Evolutionary conservation across 2,888 invertebrate genomes (phyloP).

Genomic region (Rhimphoctona megacephalus): DNA sequence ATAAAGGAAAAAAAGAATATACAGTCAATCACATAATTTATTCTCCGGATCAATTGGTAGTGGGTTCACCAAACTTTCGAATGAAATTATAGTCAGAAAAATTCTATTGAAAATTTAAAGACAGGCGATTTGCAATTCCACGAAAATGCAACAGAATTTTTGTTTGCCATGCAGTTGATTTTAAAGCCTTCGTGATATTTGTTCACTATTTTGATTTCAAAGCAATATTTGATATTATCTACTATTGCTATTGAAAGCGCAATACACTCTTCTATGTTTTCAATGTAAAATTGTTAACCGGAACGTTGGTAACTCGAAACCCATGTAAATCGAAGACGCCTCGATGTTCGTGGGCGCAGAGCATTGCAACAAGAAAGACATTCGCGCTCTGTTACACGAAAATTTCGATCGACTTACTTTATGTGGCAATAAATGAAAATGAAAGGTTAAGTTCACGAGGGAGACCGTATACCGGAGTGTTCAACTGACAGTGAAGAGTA

Average conservation of each 20-base stretch:
- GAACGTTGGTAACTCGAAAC: slow-evolving; percentile 12
- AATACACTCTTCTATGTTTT: background rate
- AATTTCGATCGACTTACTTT: slow-evolving; percentile 47
- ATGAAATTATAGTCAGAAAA: background rate
- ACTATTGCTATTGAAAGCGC: background rate
- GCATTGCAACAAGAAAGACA: background rate
- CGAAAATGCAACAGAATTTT: background rate
- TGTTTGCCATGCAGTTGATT: background rate
- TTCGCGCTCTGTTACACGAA: slow-evolving; percentile 21
- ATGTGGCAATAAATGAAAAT: slow-evolving; percentile 43
- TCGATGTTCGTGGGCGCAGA: slow-evolving; percentile 23
- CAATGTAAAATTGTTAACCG: background rate
- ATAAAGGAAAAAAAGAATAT: background rate
- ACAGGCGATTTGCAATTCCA: background rate
- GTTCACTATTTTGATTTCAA: background rate
- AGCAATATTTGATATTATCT: background rate
- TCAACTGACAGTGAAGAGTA: slow-evolving; percentile 54
- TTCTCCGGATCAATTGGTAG: background rate
- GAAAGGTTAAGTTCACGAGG: background rate
- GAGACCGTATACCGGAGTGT: slow-evolving; percentile 33
- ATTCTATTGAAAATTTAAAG: background rate
- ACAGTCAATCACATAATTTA: background rate
- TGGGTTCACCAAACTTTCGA: background rate
- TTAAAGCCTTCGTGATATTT: background rate
- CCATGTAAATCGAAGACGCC: slow-evolving; percentile 19